phyloP scores from a whole-genome alignment of 2,113 vertebrate species.

The Genyomyrus donnyi region DNA sequence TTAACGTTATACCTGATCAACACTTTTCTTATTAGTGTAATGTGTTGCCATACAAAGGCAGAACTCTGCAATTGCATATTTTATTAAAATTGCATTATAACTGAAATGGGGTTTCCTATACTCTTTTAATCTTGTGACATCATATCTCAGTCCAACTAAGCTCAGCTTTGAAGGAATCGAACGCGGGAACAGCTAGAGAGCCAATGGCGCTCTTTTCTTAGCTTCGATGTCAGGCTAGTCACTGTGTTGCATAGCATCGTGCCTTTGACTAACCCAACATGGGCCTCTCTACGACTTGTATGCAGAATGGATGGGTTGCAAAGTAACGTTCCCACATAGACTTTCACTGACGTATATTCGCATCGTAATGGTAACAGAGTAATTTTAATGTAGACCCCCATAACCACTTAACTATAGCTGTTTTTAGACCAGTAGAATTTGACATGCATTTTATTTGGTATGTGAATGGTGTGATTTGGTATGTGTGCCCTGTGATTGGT shows the following conservation, averaged over 20 bases:
- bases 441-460: background rate
- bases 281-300: background rate
- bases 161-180: background rate
- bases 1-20: background rate
- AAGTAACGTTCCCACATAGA: background rate
- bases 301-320: background rate
- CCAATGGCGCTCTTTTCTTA: background rate
- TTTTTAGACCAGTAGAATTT: background rate
- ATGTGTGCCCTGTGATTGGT: background rate
- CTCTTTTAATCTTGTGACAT: background rate
- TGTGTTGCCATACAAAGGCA: background rate
- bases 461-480: background rate
- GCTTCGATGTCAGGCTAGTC: background rate
- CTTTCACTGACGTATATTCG: background rate
- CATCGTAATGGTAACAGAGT: background rate
- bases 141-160: background rate
- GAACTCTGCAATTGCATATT: background rate
- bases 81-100: background rate
- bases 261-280: background rate
- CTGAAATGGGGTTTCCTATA: background rate
- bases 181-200: background rate
- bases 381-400: background rate
- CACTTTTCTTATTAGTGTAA: background rate
- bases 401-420: background rate
- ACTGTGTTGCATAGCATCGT: background rate